A percentile compares a stretch with the other conserved stretches of the same genome.
These are phyloP conservation scores for Ctenosaura bakeri DNA, from an alignment of 2,797 vertebrate species.

Conservation along the genomic window DNA sequence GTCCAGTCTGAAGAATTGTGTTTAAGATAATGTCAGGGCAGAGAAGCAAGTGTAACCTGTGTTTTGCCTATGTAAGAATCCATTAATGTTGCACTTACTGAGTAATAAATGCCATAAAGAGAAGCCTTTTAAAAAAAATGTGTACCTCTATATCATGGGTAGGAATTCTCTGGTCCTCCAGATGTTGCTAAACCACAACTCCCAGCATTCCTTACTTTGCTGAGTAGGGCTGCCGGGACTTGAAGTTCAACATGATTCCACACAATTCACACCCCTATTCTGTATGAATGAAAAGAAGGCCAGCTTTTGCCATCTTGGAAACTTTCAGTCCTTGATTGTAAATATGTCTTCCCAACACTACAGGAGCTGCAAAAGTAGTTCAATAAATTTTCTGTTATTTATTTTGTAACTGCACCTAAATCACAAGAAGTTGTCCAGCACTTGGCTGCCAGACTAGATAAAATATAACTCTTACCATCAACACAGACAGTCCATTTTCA, in stretches of 20 bases:
- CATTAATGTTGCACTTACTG: neutral
- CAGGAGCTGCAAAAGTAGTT: conserved; percentile 54
- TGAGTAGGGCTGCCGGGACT: too few species aligned
- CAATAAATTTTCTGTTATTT: conserved; percentile 73
- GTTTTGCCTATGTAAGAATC: neutral
- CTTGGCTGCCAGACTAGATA: conserved; percentile 66
- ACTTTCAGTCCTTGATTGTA: conserved; percentile 39
- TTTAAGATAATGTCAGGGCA: neutral
- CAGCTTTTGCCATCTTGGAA: conserved; percentile 31
- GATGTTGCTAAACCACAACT: too few species aligned
- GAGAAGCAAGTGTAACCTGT: neutral
- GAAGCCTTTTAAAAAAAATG: neutral
- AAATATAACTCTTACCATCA: conserved; percentile 63
- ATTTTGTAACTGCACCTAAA: conserved; percentile 76
- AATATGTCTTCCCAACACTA: conserved; percentile 58
- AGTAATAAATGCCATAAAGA: neutral
- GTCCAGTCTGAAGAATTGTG: neutral
- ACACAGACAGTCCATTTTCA: conserved; percentile 68
- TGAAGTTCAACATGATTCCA: too few species aligned
- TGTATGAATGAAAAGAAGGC: conserved; percentile 22
- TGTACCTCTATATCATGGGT: too few species aligned
- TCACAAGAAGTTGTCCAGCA: conserved; percentile 65
- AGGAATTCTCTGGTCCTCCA: too few species aligned
- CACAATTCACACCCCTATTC: neutral
- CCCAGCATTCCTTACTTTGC: too few species aligned